phyloP scores from a whole-genome alignment of 2,113 vertebrate species.

The Grammomys dolichurus region DNA sequence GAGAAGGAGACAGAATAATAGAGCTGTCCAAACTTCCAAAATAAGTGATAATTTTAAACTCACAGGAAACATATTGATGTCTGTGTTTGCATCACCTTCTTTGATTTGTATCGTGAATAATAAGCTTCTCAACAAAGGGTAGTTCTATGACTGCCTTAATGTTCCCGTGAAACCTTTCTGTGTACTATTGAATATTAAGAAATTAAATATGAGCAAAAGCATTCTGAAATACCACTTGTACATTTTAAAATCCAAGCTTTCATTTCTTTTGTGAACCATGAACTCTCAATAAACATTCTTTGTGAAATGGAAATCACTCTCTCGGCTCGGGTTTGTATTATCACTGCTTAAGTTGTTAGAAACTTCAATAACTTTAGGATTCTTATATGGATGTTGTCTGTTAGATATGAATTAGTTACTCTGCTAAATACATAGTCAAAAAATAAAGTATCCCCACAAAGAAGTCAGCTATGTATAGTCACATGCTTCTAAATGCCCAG shows the following conservation, averaged over 20 bases:
- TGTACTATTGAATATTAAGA: conserved; percentile 8
- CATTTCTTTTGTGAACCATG: conserved; percentile 1
- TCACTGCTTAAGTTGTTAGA: not conserved
- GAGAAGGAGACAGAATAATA: conserved; percentile 55
- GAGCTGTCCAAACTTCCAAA: conserved; percentile 65
- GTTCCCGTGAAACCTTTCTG: not conserved
- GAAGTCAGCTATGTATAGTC: not conserved
- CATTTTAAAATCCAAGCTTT: conserved; percentile 17
- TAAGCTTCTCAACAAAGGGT: not conserved
- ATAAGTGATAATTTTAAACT: conserved; percentile 72
- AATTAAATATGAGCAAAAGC: conserved; percentile 53
- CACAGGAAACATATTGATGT: conserved; percentile 50
- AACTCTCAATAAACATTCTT: not conserved
- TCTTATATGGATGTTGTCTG: not conserved
- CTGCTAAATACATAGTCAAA: not conserved
- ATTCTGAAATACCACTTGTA: conserved; percentile 34
- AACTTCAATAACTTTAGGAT: not conserved
- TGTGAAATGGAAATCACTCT: not conserved
- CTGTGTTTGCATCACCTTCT: conserved; percentile 15
- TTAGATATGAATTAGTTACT: not conserved
- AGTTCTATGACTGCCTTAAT: conserved; percentile 19
- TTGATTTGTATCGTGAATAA: conserved; percentile 50
- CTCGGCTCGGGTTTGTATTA: not conserved
- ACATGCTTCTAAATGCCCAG: not conserved
- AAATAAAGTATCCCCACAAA: not conserved